Percentiles rank a stretch among this genome's conserved stretches.
Evolutionary conservation across 2,113 vertebrate species (phyloP).

Genomic region (Platichthys stellatus): DNA sequence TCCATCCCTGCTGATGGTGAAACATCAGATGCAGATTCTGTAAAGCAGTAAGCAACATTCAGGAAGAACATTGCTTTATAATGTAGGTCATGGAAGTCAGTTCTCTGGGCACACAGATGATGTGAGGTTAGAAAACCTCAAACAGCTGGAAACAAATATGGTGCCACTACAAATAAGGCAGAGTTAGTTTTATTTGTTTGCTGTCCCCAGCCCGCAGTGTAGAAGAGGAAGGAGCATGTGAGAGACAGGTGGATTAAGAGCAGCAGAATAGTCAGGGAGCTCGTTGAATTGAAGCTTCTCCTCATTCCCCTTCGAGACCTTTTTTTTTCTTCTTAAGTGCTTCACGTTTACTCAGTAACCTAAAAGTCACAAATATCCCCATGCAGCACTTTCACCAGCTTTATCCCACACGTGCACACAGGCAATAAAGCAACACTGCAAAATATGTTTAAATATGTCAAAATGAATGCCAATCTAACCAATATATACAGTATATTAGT

Average conservation of each 20-base stretch:
- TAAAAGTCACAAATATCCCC: neutral
- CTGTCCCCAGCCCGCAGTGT: neutral
- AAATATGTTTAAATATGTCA: neutral
- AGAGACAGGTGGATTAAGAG: slow-evolving; percentile 19
- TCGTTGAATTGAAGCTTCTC: neutral
- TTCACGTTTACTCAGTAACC: slow-evolving; percentile 16
- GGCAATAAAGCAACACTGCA: neutral
- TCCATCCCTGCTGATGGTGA: neutral
- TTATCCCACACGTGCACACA: neutral
- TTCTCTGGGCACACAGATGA: neutral
- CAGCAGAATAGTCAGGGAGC: neutral
- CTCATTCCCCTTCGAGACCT: slow-evolving; percentile 10
- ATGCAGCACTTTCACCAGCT: neutral
- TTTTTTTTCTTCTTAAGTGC: slow-evolving; percentile 18
- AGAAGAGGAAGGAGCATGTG: slow-evolving; percentile 3
- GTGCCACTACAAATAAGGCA: slow-evolving; percentile 12
- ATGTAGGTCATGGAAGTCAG: neutral
- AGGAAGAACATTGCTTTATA: neutral
- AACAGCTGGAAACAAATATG: neutral
- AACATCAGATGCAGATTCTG: neutral
- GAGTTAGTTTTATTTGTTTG: neutral
- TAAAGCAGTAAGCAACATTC: neutral
- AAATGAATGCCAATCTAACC: too few relatives aligned
- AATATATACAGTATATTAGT: neutral
- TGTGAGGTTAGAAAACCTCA: neutral